A percentile compares a stretch with the other conserved stretches of the same genome.
phyloP scores from a whole-genome alignment of 2,888 invertebrate species.

The Digitonthophagus gazella region DNA sequence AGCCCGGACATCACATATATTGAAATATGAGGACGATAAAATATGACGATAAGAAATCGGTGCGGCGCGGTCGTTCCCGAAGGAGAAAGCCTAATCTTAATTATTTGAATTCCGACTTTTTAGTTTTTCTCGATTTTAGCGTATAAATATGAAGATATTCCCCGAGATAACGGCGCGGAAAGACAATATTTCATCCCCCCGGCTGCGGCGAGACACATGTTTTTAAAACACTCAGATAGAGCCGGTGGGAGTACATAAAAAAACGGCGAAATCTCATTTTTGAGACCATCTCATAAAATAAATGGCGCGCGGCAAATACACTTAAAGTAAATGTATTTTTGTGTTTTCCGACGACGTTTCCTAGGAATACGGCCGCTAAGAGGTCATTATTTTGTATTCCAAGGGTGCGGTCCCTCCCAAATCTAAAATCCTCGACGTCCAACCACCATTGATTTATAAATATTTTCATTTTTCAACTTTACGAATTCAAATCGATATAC shows the following conservation, averaged over 20 bases:
- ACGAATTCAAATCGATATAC: background rate
- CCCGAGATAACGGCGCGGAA: constrained; percentile 1
- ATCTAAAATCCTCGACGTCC: background rate
- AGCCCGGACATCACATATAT: constrained; percentile 30
- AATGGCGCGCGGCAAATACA: constrained; percentile 51
- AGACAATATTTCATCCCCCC: background rate
- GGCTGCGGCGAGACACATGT: constrained; percentile 23
- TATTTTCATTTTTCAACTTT: background rate
- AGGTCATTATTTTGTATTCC: constrained; percentile 48
- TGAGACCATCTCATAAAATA: constrained; percentile 47
- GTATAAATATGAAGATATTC: background rate
- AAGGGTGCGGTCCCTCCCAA: constrained; percentile 8
- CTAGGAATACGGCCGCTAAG: constrained; percentile 41
- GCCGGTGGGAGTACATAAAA: constrained; percentile 20
- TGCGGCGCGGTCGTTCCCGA: background rate
- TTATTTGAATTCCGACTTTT: background rate
- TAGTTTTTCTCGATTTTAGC: background rate
- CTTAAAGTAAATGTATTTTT: constrained; percentile 51
- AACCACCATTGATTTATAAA: constrained; percentile 2
- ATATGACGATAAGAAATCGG: constrained; percentile 3
- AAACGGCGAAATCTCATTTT: constrained; percentile 23
- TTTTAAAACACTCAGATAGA: constrained; percentile 22
- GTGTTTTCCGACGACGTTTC: constrained; percentile 47
- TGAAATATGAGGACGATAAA: constrained; percentile 13
- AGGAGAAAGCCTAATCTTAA: background rate